These are phyloP conservation scores for Dendrophyllia cribrosa DNA, from an alignment of 64 coral and sea anemone genomes.

Conservation along the genomic window DNA sequence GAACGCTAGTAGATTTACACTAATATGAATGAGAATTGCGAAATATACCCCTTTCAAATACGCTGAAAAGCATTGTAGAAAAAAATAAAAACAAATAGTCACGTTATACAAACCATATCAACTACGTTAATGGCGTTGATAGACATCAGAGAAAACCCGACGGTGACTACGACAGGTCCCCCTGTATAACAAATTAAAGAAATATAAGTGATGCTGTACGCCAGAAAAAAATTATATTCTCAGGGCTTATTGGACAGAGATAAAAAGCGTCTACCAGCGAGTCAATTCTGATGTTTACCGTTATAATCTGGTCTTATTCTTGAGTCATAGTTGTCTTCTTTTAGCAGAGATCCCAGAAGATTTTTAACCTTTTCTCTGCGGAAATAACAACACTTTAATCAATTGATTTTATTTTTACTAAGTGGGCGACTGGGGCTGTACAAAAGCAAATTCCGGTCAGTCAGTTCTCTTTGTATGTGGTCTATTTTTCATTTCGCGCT, in stretches of 20 bases:
- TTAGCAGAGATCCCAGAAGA: neutral
- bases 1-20: neutral
- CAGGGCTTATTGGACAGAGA: too few species aligned
- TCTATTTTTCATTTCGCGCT: too few species aligned
- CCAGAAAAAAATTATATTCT: too few species aligned
- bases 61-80: neutral
- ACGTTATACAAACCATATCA: constrained; percentile 36
- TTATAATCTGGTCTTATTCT: constrained; percentile 13
- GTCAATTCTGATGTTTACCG: neutral
- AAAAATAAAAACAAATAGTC: neutral
- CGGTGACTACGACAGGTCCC: constrained; percentile 6
- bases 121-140: constrained; percentile 51
- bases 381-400: neutral
- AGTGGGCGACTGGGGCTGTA: too few species aligned
- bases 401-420: too few species aligned
- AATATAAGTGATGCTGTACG: neutral
- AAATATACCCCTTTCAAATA: neutral
- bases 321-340: constrained; percentile 1
- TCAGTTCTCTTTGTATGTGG: too few species aligned
- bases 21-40: neutral
- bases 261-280: too few species aligned
- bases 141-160: constrained; percentile 33
- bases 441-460: too few species aligned
- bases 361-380: neutral
- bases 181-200: neutral